Evolutionary conservation across 2,113 vertebrate genomes (phyloP).

Genomic region (Oceanites oceanicus): DNA sequence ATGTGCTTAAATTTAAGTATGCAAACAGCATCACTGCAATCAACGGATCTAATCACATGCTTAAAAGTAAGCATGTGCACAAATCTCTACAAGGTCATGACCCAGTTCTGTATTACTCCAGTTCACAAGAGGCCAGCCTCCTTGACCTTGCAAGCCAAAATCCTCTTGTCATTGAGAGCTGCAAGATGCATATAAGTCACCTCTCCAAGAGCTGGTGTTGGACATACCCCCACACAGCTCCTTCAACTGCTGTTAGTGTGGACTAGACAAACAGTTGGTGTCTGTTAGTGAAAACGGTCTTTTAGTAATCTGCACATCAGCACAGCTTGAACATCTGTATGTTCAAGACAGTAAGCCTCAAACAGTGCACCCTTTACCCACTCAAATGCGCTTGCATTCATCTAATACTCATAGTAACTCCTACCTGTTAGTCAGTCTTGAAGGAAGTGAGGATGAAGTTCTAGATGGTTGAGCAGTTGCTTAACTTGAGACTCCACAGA

Average conservation of each 20-base stretch:
- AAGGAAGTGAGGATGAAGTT: background rate
- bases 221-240: background rate
- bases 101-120: background rate
- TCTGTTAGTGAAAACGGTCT: background rate
- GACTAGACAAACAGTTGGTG: background rate
- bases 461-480: background rate
- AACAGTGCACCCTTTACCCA: background rate
- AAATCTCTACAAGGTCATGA: background rate
- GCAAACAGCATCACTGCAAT: background rate
- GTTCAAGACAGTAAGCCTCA: background rate
- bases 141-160: conserved; percentile 39
- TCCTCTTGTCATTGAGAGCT: background rate
- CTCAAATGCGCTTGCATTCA: background rate
- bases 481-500: background rate
- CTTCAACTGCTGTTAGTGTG: rapidly evolving
- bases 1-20: background rate
- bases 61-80: conserved; percentile 1
- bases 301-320: background rate
- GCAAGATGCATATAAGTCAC: background rate
- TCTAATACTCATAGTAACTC: background rate
- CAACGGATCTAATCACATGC: background rate
- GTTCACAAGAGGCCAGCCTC: conserved; percentile 13
- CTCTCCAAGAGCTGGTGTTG: background rate
- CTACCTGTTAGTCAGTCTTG: background rate
- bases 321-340: background rate